Base-by-base conservation (phyloP, 2,888 invertebrate species). In the Euphydryas editha region DNA sequence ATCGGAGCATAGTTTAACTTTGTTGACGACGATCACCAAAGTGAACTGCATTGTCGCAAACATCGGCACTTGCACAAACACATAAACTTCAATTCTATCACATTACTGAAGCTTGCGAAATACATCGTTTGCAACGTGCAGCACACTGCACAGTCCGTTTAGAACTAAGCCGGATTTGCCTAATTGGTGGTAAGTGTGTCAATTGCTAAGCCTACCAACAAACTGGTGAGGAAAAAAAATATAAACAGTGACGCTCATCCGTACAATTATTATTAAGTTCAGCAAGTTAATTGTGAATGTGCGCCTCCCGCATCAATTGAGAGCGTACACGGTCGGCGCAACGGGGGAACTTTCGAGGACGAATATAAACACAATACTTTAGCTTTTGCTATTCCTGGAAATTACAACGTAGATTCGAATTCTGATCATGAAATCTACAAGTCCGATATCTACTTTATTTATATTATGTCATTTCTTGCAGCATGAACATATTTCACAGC, bases 281-380 rank as follows among this genome's bases (percentile, higher is more conserved):
- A 78, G 78, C 80, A 81, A 86, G 88, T 86, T 92, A 92, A 92
- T 90, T 90, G 90, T 88, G 86, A 84, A 85, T 82, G 82, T 83
- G 82, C 81, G 87, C 81, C 90, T 90, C 92, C 92, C 91, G 92
- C 90, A 84, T 89, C 87, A 90, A 92, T 91, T 90, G 85, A 78
- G 89, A 86, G 57, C 51, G 66, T n/a, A 82, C 74, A 75, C 69
- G 72, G 30, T 47, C 72, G 74, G 73, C 88, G 80, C 88, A 84
- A 87, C 87, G 87, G 90, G 92, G 84, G 91, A 90, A 83, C 88
- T 83, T 86, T 85, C 79, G 81, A 80, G 75, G 90, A 90, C 91
- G 80, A 86, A 91, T 90, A 91, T 92, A 92, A 84, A 85, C 84
- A 80, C 82, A 84, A 85, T 83, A 81, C 78, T 71, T 56, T 13